Base-by-base conservation (phyloP, 2,888 invertebrate genomes). In the Atherix ibis region DNA sequence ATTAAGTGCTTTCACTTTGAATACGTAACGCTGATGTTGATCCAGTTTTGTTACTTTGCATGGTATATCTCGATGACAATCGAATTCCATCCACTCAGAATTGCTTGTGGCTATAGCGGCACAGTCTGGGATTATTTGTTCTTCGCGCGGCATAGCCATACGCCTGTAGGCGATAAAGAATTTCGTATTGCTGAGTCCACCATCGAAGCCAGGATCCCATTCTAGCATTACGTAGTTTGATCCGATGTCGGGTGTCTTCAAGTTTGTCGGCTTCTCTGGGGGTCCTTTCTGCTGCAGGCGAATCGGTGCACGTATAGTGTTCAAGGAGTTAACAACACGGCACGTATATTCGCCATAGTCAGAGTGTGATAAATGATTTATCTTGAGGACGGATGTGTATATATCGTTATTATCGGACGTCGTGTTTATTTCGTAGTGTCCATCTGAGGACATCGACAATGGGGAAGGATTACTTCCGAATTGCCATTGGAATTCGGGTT, bases 271-370 rank as follows among this genome's bases (percentile, higher is more conserved):
- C 37, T 76, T 71, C 50, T 89, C 89, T 0, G 91, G 91, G 0
- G 83, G 72, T 4, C 89, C 87, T 61, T 88, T 88, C 1, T 82
- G 76, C 52, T 89, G 88, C 27, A 91, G 57, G 6, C 73, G 68
- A 32, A 91, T 87, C 39, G 72, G 74, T 0, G 81, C 77, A 8
- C 73, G 71, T 26, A 76, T 76, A 33, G 66, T 77, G 12, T 91
- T 91, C 37, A 88, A 64, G 3, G 73, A 71, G 54, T 94, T 94
- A 13, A 76, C 75, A 5, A 87, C 85, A 43, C 81, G 73, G 51
- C 94, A 94, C 35, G 76, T 81, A 59, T 91, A 94, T 38, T 88
- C 87, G 1, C 92, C 92, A 50, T 89, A 91, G 52, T 91, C 88
- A 34, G 76, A 70, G n/a, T 76, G 71, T 29, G 76, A 73, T 12